Percentiles rank a stretch among this genome's conserved stretches.
Conservation (phyloP, 2,113 vertebrate species). For the Colius striatus region DNA sequence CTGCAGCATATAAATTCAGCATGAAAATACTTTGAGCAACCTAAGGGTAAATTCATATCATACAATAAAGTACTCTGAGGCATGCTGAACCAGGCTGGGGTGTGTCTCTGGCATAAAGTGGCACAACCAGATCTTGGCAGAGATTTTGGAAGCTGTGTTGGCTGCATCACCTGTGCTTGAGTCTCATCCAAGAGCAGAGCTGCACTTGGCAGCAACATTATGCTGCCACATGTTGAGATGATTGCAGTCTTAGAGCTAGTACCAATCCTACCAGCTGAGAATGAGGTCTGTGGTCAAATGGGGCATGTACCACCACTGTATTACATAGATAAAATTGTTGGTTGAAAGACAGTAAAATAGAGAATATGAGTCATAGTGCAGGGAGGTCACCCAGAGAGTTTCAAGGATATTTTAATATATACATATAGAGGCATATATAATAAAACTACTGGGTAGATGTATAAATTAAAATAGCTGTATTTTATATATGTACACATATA, state of each 20-base stretch:
- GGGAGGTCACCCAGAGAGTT: not conserved
- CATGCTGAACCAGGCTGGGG: not conserved
- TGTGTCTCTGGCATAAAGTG: not conserved
- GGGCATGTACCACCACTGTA: not conserved
- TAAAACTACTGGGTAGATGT: too few species aligned
- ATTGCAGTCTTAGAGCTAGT: not conserved
- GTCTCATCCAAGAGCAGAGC: not conserved
- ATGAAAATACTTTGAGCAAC: not conserved
- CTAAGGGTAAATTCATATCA: not conserved
- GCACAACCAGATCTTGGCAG: not conserved
- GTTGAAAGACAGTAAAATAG: not conserved
- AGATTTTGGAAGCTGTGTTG: not conserved
- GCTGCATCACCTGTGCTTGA: not conserved
- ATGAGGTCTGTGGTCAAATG: not conserved
- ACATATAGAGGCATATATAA: not conserved
- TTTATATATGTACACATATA: not conserved
- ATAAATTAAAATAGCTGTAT: not conserved
- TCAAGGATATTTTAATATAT: not conserved
- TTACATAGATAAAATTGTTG: not conserved
- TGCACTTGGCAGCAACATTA: not conserved
- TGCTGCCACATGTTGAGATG: not conserved
- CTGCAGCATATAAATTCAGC: not conserved
- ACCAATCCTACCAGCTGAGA: not conserved
- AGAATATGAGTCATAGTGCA: not conserved
- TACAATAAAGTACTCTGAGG: not conserved